Evolutionary conservation across 2,888 invertebrate genomes (phyloP).

Genomic region (Pyrrhia umbra): DNA sequence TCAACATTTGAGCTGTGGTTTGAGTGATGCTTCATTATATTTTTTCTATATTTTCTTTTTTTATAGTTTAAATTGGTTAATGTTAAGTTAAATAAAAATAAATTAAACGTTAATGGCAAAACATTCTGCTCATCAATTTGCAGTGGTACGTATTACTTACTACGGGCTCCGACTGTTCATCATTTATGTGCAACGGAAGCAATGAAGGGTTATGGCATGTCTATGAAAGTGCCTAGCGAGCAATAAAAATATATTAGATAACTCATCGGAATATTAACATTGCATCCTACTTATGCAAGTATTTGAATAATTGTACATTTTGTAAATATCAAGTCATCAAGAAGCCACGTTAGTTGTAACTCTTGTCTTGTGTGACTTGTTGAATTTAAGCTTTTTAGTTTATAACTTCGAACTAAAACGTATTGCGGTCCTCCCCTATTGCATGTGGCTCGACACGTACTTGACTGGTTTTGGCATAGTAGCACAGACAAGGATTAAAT

Average conservation of each 20-base stretch:
- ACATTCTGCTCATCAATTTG: conserved; percentile 20
- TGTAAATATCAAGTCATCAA: neutral
- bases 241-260: conserved; percentile 21
- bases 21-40: too few relatives aligned
- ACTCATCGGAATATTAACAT: neutral
- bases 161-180: neutral
- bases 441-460: too few relatives aligned
- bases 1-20: neutral
- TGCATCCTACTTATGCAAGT: neutral
- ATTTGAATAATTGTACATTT: neutral
- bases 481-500: too few relatives aligned
- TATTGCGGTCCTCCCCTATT: too few relatives aligned
- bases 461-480: too few relatives aligned
- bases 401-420: too few relatives aligned
- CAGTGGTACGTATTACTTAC: conserved; percentile 6
- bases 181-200: conserved; percentile 19
- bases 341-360: neutral
- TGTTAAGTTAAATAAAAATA: neutral
- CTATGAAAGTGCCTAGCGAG: conserved; percentile 19
- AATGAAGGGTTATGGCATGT: conserved; percentile 25
- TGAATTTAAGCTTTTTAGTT: neutral
- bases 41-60: too few relatives aligned
- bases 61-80: too few relatives aligned
- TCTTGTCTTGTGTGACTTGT: neutral
- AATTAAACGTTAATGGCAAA: conserved; percentile 2